Evolutionary conservation across 2,797 vertebrate species (phyloP), one percentile per base, ranked within the genome.

Genomic region (Furcifer pardalis): DNA sequence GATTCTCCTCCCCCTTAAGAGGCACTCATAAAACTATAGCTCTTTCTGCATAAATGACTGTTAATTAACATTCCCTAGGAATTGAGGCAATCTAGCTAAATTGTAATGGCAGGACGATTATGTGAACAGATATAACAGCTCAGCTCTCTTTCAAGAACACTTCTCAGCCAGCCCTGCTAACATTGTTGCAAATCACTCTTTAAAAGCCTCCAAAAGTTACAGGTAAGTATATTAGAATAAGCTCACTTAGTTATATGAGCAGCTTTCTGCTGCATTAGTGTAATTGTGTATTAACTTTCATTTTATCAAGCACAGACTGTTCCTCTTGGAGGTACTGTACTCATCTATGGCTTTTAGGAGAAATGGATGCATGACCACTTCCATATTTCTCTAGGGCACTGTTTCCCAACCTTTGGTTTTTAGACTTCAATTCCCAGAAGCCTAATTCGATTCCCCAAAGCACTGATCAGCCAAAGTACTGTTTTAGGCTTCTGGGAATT

Each of bases 171-270:
- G 56, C 17, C 25, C 35, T 74, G 19, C 82, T 78, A 68, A 44
- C 74, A 82, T 82, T 82, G 60, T 35, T 84, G 44, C 80, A 93
- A 89, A 89, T 89, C 56, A 81, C 72, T 42, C 56, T 77, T 85
- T 90, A 81, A 91, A 84, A 92, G 77, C 85, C 79, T 75, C 56
- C 12, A 42, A 72, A 86, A 86, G n/a, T 89, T 88, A 44, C 72
- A 85, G 79, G 63, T 69, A 0, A 88, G 40, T 0, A 0, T 7
- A n/a, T 68, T 40, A 42, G 23, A 35, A 66, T 77, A 91, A 49
- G 74, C 90, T 15, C 27, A 65, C 42, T 72, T 19, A 21, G 69
- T 79, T 84, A 90, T 88, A 63, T 76, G 87, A 79, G 35, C 56
- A 89, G 7, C 2, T 68, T 93, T 59, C 30, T 27, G 27, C 4